phyloP scores from a whole-genome alignment of 2,888 invertebrate species.

The Cosmia pyralina region DNA sequence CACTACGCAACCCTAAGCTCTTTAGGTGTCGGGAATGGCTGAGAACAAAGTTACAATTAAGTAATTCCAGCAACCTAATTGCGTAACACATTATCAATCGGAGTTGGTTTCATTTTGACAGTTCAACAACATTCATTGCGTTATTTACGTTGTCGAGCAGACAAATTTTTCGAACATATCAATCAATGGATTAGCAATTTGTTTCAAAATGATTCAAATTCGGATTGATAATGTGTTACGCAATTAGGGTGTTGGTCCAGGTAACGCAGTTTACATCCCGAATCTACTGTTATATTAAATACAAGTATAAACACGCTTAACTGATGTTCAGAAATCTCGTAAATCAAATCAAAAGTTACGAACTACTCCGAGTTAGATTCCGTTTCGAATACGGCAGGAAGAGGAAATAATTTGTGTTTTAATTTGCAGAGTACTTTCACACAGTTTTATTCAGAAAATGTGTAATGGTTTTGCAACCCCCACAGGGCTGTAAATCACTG shows the following conservation, averaged over 20 bases:
- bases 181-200: no score
- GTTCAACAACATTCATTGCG: no score
- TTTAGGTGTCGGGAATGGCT: neutral
- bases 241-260: no score
- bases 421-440: slow-evolving; percentile 22
- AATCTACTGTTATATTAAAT: slow-evolving; percentile 7
- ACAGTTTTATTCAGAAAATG: slow-evolving; percentile 21
- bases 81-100: no score
- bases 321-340: slow-evolving; percentile 17
- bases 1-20: slow-evolving; percentile 20
- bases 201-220: no score
- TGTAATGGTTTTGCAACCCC: slow-evolving; percentile 14
- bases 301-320: neutral
- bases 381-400: slow-evolving; percentile 3
- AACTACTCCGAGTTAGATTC: neutral
- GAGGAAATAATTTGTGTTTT: slow-evolving; percentile 18
- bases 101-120: no score
- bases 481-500: slow-evolving; percentile 30
- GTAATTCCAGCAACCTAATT: slow-evolving; percentile 4
- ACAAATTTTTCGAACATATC: no score
- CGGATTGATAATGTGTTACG: no score
- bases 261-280: neutral
- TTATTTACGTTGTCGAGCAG: no score
- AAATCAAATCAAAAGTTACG: slow-evolving; percentile 18
- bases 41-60: slow-evolving; percentile 11